Evolutionary conservation across 2,113 vertebrate species (phyloP).

Genomic region (Procavia capensis): DNA sequence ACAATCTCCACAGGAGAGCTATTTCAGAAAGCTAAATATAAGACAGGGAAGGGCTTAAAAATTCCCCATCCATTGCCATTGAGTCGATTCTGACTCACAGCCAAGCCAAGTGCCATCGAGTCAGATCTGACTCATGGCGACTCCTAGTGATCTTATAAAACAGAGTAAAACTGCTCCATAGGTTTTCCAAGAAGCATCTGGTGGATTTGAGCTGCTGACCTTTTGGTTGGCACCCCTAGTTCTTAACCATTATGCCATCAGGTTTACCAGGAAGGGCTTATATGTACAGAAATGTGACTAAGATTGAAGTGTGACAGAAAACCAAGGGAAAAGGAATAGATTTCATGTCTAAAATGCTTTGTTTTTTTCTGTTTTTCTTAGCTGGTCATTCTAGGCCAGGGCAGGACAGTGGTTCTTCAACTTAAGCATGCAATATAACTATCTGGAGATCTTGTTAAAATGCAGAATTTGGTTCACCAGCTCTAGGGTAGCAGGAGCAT

Average conservation of each 20-base stretch:
- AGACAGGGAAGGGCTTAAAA: not conserved
- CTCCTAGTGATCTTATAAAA: no score
- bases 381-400: not conserved
- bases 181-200: no score
- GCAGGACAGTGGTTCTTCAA: slow-evolving; percentile 14
- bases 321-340: slow-evolving; percentile 31
- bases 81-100: no score
- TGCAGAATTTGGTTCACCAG: not conserved
- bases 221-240: no score
- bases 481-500: not conserved
- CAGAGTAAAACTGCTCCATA: no score
- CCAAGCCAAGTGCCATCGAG: no score
- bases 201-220: no score
- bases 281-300: not conserved
- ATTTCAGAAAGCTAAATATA: not conserved
- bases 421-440: slow-evolving; percentile 36
- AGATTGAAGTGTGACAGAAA: not conserved
- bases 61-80: no score
- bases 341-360: slow-evolving; percentile 45
- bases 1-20: not conserved
- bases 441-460: slow-evolving; percentile 21
- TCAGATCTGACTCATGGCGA: no score
- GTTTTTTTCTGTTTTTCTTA: slow-evolving; percentile 26
- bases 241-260: no score
- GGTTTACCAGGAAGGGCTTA: no score